phyloP scores from a whole-genome alignment of 2,113 vertebrate genomes.

The Elephantulus edwardii region DNA sequence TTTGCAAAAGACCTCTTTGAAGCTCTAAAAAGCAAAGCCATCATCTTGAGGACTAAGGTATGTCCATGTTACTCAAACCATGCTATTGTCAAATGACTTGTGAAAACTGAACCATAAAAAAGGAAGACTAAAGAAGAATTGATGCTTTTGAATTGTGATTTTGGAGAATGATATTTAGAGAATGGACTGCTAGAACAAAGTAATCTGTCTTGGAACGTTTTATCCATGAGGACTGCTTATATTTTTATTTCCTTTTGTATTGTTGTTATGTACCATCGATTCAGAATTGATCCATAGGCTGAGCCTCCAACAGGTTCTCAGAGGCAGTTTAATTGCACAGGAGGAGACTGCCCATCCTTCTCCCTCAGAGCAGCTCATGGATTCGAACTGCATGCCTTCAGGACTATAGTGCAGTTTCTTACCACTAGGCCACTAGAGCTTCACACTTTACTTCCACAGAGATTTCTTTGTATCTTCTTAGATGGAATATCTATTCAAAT shows the following conservation, averaged over 20 bases:
- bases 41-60: not conserved
- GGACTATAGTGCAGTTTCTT: too few relatives aligned
- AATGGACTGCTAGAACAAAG: not conserved
- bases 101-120: not conserved
- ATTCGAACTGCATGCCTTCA: too few relatives aligned
- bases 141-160: not conserved
- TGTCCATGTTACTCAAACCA: not conserved
- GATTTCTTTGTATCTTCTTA: not conserved
- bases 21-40: not conserved
- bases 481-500: constrained; percentile 33
- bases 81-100: not conserved
- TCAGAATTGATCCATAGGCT: too few relatives aligned
- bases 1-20: not conserved
- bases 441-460: too few relatives aligned
- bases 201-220: not conserved
- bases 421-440: too few relatives aligned
- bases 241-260: not conserved
- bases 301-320: too few relatives aligned
- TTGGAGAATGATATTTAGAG: not conserved
- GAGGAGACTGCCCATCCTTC: too few relatives aligned
- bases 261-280: too few relatives aligned
- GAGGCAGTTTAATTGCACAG: too few relatives aligned
- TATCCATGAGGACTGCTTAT: not conserved
- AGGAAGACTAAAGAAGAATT: not conserved
- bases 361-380: too few relatives aligned